Percentiles rank a stretch among this genome's conserved stretches.
Evolutionary conservation across 2,797 vertebrate species (phyloP).

Genomic region (Eospalax fontanierii): DNA sequence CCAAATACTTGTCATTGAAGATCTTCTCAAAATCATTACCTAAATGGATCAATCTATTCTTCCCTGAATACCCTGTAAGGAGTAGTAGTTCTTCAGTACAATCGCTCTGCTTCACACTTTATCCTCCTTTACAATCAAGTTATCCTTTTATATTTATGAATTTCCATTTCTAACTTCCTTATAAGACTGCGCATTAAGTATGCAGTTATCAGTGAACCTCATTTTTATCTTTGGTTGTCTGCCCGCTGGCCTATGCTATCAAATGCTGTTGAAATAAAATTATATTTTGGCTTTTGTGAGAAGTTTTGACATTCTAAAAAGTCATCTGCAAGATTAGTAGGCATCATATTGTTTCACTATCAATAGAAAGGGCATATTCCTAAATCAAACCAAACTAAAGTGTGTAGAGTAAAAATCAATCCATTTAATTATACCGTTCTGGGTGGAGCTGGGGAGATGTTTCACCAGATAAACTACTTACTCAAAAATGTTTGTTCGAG

Average conservation of each 20-base stretch:
- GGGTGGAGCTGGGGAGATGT: background rate
- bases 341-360: background rate
- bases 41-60: background rate
- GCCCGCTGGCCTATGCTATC: background rate
- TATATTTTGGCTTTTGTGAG: background rate
- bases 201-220: background rate
- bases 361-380: background rate
- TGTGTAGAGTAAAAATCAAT: background rate
- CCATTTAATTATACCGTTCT: background rate
- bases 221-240: slow-evolving; percentile 30
- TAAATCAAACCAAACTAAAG: background rate
- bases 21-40: background rate
- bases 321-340: background rate
- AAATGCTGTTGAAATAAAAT: slow-evolving; percentile 24
- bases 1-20: background rate
- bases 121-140: background rate
- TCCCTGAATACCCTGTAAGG: background rate
- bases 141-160: background rate
- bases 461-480: background rate
- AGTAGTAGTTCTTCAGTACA: background rate
- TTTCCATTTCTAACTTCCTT: background rate
- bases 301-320: slow-evolving; percentile 27
- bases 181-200: background rate
- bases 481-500: background rate
- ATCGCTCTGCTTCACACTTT: background rate